These are phyloP conservation scores for Cheilosia vernalis DNA, from an alignment of 2,888 invertebrate species.

Conservation along the genomic window DNA sequence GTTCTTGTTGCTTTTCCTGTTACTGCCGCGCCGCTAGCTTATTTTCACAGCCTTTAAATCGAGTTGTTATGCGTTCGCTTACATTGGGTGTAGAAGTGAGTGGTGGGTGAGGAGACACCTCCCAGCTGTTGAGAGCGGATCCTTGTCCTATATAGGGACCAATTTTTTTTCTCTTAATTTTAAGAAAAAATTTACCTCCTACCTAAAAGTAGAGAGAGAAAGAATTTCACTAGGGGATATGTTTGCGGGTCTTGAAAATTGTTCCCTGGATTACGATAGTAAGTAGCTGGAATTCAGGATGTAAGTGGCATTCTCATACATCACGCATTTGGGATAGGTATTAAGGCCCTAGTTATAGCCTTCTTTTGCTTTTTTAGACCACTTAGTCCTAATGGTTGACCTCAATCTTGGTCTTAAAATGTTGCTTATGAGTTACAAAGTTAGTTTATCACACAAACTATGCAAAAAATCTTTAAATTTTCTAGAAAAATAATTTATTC, in stretches of 20 bases:
- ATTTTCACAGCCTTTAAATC: slow-evolving; percentile 76
- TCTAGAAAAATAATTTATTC: too few species aligned
- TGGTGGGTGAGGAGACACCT: not conserved
- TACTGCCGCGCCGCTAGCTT: slow-evolving; percentile 58
- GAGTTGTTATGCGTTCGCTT: slow-evolving; percentile 70
- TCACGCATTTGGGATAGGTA: too few species aligned
- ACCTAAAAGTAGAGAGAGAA: slow-evolving; percentile 35
- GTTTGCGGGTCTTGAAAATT: slow-evolving; percentile 24
- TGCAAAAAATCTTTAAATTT: too few species aligned
- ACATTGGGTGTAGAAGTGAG: slow-evolving; percentile 6
- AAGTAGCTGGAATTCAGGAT: slow-evolving; percentile 64
- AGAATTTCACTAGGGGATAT: slow-evolving; percentile 43
- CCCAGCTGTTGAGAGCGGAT: not conserved
- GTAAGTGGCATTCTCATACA: slow-evolving; percentile 47
- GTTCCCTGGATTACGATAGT: slow-evolving; percentile 61
- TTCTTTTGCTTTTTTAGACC: too few species aligned
- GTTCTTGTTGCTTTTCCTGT: slow-evolving; percentile 51
- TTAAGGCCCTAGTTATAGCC: too few species aligned
- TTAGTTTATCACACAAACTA: too few species aligned
- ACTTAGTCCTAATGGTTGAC: too few species aligned
- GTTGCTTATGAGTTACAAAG: too few species aligned
- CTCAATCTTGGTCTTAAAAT: too few species aligned
- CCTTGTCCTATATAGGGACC: slow-evolving; percentile 44
- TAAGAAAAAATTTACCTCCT: too few species aligned
- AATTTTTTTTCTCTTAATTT: too few species aligned